Evolutionary conservation across 2,113 vertebrate species (phyloP).

Genomic region (Charadrius vociferus): DNA sequence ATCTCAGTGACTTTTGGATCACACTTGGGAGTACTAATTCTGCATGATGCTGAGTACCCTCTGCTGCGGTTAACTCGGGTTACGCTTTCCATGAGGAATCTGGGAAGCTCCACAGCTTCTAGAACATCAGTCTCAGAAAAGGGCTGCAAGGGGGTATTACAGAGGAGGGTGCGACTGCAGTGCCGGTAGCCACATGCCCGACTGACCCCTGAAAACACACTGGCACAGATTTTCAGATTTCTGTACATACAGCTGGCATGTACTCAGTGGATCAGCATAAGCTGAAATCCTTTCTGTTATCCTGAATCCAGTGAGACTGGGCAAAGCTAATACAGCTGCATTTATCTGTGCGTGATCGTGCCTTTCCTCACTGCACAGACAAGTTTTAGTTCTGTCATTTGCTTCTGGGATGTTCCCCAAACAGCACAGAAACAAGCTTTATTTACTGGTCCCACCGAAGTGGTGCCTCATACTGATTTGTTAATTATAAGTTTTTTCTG

Average conservation of each 20-base stretch:
- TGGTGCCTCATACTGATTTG: neutral
- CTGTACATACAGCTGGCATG: rapidly evolving
- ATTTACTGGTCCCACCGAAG: neutral
- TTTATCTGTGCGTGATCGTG: neutral
- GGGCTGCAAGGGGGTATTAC: neutral
- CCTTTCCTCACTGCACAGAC: neutral
- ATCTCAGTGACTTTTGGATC: neutral
- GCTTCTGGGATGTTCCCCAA: neutral
- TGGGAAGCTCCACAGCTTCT: neutral
- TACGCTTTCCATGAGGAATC: neutral
- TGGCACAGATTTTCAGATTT: neutral
- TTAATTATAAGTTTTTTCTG: neutral
- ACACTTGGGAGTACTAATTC: neutral
- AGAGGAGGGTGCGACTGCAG: neutral
- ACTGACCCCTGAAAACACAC: neutral
- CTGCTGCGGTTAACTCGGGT: neutral
- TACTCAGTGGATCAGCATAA: neutral
- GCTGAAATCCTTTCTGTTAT: neutral
- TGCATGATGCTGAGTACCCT: neutral
- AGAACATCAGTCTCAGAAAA: neutral
- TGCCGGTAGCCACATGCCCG: neutral
- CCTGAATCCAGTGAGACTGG: neutral
- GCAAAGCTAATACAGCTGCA: neutral
- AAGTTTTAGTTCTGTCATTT: neutral
- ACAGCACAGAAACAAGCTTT: neutral